Conservation (phyloP, 2,797 vertebrate genomes). For the Sciurus carolinensis region DNA sequence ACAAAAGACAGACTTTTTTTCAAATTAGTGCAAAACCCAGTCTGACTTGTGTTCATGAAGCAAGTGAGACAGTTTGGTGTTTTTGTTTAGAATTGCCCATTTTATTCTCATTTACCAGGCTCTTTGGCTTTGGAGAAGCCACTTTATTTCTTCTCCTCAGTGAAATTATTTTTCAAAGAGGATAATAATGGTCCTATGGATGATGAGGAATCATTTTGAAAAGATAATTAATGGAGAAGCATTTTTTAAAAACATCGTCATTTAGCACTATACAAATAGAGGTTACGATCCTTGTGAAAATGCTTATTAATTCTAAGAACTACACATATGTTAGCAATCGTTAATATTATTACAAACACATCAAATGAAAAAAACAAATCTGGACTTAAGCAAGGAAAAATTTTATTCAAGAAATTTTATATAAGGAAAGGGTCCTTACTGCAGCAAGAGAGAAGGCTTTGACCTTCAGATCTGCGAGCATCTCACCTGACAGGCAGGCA, state of each 20-base stretch:
- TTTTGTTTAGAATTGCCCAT: background rate
- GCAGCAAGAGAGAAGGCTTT: background rate
- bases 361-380: slow-evolving; percentile 52
- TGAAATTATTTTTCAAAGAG: slow-evolving; percentile 15
- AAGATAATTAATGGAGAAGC: slow-evolving; percentile 47
- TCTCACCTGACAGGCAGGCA: background rate
- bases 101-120: background rate
- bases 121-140: background rate
- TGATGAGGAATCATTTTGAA: slow-evolving; percentile 32
- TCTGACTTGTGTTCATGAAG: background rate
- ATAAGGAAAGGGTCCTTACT: background rate
- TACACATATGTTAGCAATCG: slow-evolving; percentile 60
- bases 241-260: background rate
- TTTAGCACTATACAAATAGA: slow-evolving; percentile 44
- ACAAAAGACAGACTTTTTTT: background rate
- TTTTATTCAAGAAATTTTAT: slow-evolving; percentile 14
- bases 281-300: slow-evolving; percentile 68
- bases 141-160: background rate
- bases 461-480: background rate
- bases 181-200: background rate
- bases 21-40: background rate
- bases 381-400: slow-evolving; percentile 27
- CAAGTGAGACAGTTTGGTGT: background rate
- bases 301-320: slow-evolving; percentile 55
- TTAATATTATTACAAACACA: slow-evolving; percentile 42